Base-by-base conservation (phyloP, 1,140 invertebrate genomes). In the Camponotus pennsylvanicus region DNA sequence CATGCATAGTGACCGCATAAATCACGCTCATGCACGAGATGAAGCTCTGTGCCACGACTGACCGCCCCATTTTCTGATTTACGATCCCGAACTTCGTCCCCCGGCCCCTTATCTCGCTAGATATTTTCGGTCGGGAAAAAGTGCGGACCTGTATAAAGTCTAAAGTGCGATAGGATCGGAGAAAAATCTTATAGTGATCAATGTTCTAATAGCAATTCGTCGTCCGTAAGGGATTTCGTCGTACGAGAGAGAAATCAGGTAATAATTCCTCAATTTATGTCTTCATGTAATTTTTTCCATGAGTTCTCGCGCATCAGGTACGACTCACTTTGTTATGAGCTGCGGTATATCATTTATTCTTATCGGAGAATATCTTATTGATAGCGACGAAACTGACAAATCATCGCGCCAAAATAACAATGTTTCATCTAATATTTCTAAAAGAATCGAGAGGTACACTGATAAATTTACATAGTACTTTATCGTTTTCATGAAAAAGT, bases 21-120 rank as follows among this genome's bases (percentile, higher is more conserved):
- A 90, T 90, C 89, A 90, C 80, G 77, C 40, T 59, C 76, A 73
- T 90, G 45, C 64, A 76, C 76, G 89, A 85, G 86, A 90, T 82
- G 89, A 87, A 86, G 89, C 89, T 82, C 89, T 52, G 55, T 86
- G 71, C 66, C 82, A 67, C 80, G 89, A 90, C 89, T 90, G 89
- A 90, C 89, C 89, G 89, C 57, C 89, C 89, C 86, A 86, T 90
- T 90, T 90, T 90, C 86, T 90, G 89, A 90, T 90, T 90, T 90
- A 90, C 86, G 89, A 78, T 45, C 42, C 77, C 89, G 77, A 90
- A 90, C 88, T 90, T 90, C 71, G 89, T 88, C 86, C 77, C 55
- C n/a, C 21, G 34, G 82, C 76, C 89, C 57, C 77, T 90, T 90
- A 90, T 90, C 89, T 90, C 57, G 70, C 42, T 55, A 82, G 88